Base-by-base conservation (phyloP, 1,140 invertebrate species). In the Meloidogyne floridensis region DNA sequence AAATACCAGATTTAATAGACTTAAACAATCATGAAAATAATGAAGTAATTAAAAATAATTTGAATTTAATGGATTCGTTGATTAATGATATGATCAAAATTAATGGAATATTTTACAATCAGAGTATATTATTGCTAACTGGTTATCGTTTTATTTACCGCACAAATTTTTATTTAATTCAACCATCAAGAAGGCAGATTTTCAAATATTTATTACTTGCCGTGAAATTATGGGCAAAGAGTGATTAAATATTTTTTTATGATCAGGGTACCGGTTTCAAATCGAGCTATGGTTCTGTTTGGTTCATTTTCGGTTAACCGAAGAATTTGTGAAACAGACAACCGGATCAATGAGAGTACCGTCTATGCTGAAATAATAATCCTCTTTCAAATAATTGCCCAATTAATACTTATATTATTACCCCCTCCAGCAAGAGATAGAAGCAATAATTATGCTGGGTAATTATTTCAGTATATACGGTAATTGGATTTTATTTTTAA, bases 141-240 rank as follows among this genome's bases (percentile, higher is more conserved):
- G 72, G 20, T 70, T n/a, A 51, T 18, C 7, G 54, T 43, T 43
- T 53, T 74, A 74, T 6, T 5, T 15, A 74, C 54, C 72, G 15
- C 15, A 53, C 72, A 74, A 74, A 74, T 32, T 74, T 18, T 18
- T 53, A 74, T 51, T 74, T 74, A 20, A 51, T 53, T 51, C 72
- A 51, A n/a, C 43, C 54, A 43, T 51, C 47, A 11, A 53, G 54
- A 15, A 74, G 6, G 15, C 11, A 74, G 54, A n/a, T n/a, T 4
- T 74, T 74, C 54, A 13, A 43, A 74, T 3, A 74, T 18, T 74
- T 74, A 51, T 42, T 74, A n/a, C 47, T 13, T 13, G 13, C 72
- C 72, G n/a, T 74, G 13, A 74, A 74, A 74, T 11, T 74, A 13
- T 74, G 72, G 72, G 72, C 72, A 6, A 74, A 74, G 54, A 74